A percentile compares a stretch with the other conserved stretches of the same genome.
Evolutionary conservation across 2,113 vertebrate species (phyloP).

Genomic region (Apistogramma diplotaenia): DNA sequence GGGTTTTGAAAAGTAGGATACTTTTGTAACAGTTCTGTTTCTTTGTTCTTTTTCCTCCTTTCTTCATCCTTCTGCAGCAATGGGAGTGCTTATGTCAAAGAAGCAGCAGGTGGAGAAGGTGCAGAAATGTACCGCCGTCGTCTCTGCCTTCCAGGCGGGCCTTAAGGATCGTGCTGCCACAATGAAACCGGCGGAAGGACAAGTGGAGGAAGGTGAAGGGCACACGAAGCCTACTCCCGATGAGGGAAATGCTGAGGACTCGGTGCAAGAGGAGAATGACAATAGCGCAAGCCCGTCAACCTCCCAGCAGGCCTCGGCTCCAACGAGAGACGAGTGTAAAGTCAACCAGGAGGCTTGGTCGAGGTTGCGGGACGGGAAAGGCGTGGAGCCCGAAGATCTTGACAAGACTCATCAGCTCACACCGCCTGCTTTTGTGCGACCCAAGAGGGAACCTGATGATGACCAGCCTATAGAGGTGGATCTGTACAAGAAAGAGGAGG

Average conservation of each 20-base stretch:
- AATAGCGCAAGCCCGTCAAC: slow-evolving; percentile 42
- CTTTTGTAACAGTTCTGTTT: slow-evolving; percentile 3
- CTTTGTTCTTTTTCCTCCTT: not conserved
- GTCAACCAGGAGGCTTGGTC: slow-evolving; percentile 88
- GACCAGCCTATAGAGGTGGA: slow-evolving; percentile 84
- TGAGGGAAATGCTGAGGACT: slow-evolving; percentile 51
- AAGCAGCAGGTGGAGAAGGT: slow-evolving; percentile 97
- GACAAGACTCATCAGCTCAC: slow-evolving; percentile 85
- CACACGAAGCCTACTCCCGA: slow-evolving; percentile 59
- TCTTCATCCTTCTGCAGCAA: slow-evolving; percentile 69
- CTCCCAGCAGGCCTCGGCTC: slow-evolving; percentile 59
- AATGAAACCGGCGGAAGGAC: slow-evolving; percentile 55
- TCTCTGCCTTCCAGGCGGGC: slow-evolving; percentile 92
- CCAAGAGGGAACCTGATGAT: slow-evolving; percentile 85
- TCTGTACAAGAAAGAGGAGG: slow-evolving; percentile 86
- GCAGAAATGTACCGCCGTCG: slow-evolving; percentile 91
- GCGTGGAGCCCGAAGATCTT: slow-evolving; percentile 92
- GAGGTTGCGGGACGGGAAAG: slow-evolving; percentile 89
- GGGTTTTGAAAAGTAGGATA: not conserved
- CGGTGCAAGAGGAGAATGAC: slow-evolving; percentile 67
- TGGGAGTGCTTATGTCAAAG: slow-evolving; percentile 98
- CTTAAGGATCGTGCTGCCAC: slow-evolving; percentile 81
- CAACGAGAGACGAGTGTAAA: slow-evolving; percentile 73
- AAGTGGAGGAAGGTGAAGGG: slow-evolving; percentile 71
- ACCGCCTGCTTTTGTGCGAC: slow-evolving; percentile 86